These are phyloP conservation scores for Parthenolecanium corni DNA, from an alignment of 2,888 invertebrate species.

Conservation along the genomic window DNA sequence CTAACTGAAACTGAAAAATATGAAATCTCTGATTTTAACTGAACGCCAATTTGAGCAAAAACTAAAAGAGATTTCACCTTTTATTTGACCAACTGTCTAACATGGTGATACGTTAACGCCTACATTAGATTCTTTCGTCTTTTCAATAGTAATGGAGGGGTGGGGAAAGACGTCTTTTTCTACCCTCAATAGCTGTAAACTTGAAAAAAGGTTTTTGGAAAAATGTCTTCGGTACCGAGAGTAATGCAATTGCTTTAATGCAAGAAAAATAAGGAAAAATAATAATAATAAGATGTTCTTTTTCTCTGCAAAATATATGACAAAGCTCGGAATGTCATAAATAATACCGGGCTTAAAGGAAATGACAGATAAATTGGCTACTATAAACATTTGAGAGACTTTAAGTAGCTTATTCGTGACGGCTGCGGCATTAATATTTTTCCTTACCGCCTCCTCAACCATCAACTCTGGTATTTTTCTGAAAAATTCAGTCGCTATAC, in stretches of 20 bases:
- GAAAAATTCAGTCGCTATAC: too few relatives aligned
- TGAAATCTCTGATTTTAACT: too few relatives aligned
- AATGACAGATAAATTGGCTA: conserved; percentile 26
- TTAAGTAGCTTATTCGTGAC: conserved; percentile 23
- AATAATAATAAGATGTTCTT: conserved; percentile 8
- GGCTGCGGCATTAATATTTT: conserved; percentile 4
- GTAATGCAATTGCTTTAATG: conserved; percentile 3
- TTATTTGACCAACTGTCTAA: too few relatives aligned
- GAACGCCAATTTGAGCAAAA: too few relatives aligned
- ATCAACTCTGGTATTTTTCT: too few relatives aligned
- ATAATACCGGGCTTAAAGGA: conserved; percentile 18
- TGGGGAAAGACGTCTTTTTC: too few relatives aligned
- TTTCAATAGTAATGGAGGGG: too few relatives aligned
- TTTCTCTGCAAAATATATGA: conserved; percentile 8
- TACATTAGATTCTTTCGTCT: too few relatives aligned
- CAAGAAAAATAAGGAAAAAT: conserved; percentile 3
- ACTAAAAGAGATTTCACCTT: too few relatives aligned
- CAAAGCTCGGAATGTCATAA: conserved; percentile 23
- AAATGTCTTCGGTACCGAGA: not conserved
- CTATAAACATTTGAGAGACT: conserved; percentile 26
- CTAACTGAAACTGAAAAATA: too few relatives aligned
- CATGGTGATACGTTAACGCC: too few relatives aligned
- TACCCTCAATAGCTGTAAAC: too few relatives aligned
- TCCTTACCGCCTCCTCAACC: not conserved
- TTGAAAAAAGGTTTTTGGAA: not conserved